Base-by-base conservation (phyloP, 2,113 vertebrate species). In the Mionectes macconnelli region DNA sequence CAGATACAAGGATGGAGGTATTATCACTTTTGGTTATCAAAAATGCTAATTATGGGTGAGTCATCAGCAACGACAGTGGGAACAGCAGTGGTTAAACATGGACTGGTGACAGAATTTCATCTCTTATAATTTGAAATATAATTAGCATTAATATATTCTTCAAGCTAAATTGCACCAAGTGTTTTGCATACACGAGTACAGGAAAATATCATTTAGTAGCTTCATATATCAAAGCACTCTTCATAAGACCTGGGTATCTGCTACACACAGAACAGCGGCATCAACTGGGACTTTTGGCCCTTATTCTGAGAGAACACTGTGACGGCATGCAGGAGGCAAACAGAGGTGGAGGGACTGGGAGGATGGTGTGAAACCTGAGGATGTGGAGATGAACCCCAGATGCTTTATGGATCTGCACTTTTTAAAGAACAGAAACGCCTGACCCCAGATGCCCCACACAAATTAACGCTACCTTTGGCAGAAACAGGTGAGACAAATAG, bases 271-370 rank as follows among this genome's bases (percentile, higher is more conserved):
- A 80, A 72, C 0, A 0, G 37, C 30, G 47, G 47, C 37, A 47
- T 14, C 0, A 0, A 11, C 1, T 2, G 3, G 57, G 50, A 31
- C 84, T 63, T 75, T n/a, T 1, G 0, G 21, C 11, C 20, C 14
- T 31, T 55, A 53, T 87, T 84, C 70, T 0, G 0, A 50, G 22
- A 7, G 20, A 81, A 5, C 14, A 28, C 64, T 35, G 2, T 10
- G 33, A 49, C 2, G 8, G 66, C 24, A 49, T 1, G 1, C 7
- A 8, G 66, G 44, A 59, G 18, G 35, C 2, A 3, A 55, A 22
- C 3, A 55, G 33, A 31, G 35, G 5, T 74, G 31, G 10, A 25
- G 42, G 12, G 23, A 49, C 3, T 6, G 19, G 19, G 45, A 86
- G 24, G 10, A 28, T 1, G 7, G 45, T 53, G 42, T 3, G 18